Evolutionary conservation across 2,888 invertebrate genomes (phyloP).

Genomic region (Dicyrtoma fusca): DNA sequence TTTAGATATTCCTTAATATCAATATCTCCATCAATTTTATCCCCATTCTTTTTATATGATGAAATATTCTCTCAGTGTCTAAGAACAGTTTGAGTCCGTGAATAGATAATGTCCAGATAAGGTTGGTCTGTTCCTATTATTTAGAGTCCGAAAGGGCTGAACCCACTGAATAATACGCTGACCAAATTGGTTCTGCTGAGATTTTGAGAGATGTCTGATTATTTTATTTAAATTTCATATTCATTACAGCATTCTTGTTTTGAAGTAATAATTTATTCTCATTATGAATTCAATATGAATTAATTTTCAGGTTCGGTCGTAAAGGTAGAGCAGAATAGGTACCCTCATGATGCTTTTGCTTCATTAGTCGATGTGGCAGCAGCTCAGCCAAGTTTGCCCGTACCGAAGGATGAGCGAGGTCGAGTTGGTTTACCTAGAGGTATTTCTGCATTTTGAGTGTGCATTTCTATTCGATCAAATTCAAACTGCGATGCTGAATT

Average conservation of each 20-base stretch:
- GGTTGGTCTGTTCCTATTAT: constrained; percentile 25
- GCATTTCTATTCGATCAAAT: neutral
- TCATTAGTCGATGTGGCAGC: constrained; percentile 80
- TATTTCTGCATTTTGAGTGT: constrained; percentile 27
- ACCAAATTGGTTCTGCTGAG: constrained; percentile 26
- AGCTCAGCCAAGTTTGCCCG: constrained; percentile 84
- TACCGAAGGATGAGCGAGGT: constrained; percentile 64
- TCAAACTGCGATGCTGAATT: neutral
- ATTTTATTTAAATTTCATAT: neutral
- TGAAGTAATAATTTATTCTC: constrained; percentile 2
- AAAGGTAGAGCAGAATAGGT: constrained; percentile 52
- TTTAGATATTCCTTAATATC: neutral
- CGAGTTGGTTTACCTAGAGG: constrained; percentile 53
- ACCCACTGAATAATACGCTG: constrained; percentile 38
- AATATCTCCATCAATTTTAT: constrained; percentile 2
- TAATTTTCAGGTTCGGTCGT: constrained; percentile 39
- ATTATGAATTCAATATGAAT: neutral
- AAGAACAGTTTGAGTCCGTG: constrained; percentile 24
- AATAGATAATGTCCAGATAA: constrained; percentile 24
- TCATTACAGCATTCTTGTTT: neutral
- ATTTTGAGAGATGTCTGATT: constrained; percentile 36
- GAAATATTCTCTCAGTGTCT: constrained; percentile 32
- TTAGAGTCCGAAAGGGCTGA: constrained; percentile 43
- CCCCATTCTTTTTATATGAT: constrained; percentile 9
- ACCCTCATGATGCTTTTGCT: constrained; percentile 73